These are phyloP conservation scores for Labeo catla DNA, from an alignment of 2,113 vertebrate genomes.

Conservation along the genomic window DNA sequence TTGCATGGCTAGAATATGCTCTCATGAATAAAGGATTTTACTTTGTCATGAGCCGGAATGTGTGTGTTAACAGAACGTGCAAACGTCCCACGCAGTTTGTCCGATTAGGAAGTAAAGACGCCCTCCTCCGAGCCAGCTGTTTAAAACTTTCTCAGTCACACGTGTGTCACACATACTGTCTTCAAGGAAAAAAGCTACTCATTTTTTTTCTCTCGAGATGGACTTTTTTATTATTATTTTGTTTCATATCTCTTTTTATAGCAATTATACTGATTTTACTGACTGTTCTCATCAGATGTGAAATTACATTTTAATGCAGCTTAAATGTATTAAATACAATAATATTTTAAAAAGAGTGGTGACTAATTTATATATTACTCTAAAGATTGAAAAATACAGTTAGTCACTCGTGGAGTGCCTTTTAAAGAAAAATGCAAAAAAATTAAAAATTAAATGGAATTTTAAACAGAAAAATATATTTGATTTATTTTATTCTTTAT, in stretches of 20 bases:
- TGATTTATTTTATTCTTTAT: no score
- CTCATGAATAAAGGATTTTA: constrained; percentile 58
- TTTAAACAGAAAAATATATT: no score
- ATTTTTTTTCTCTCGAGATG: background rate
- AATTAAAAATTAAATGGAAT: no score
- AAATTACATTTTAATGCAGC: background rate
- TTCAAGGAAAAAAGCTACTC: no score
- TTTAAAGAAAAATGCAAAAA: no score
- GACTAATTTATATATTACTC: no score
- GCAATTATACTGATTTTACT: background rate
- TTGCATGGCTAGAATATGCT: constrained; percentile 51
- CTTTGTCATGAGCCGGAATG: constrained; percentile 9
- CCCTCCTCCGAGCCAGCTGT: background rate
- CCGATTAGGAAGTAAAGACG: constrained; percentile 24
- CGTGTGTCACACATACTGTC: no score
- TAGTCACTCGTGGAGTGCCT: background rate
- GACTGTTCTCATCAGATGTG: background rate
- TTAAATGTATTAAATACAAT: background rate
- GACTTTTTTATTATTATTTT: background rate
- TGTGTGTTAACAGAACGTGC: background rate
- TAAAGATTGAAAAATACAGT: background rate
- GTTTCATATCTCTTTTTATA: background rate
- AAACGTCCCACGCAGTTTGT: constrained; percentile 15
- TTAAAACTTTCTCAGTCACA: constrained; percentile 12
- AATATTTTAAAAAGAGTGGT: no score